These are phyloP conservation scores for Brotula barbata DNA, from an alignment of 2,797 vertebrate species.

Conservation along the genomic window DNA sequence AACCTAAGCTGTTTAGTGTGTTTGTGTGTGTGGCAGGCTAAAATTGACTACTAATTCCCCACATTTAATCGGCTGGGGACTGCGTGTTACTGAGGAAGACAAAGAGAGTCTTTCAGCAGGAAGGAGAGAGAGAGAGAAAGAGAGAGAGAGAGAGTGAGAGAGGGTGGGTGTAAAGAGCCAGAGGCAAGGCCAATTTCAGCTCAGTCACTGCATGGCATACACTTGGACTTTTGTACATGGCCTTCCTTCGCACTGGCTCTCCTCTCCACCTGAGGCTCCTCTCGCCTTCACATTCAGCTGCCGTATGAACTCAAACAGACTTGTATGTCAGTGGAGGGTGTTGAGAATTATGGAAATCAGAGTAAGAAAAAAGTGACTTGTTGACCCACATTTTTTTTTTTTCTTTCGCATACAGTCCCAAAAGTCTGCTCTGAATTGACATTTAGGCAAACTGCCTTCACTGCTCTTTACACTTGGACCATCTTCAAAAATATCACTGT, in stretches of 20 bases:
- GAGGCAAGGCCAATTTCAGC: constrained; percentile 74
- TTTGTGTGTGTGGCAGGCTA: constrained; percentile 78
- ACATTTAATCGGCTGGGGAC: constrained; percentile 84
- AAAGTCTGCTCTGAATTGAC: too few relatives aligned
- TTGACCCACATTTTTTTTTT: too few relatives aligned
- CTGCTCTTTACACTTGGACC: too few relatives aligned
- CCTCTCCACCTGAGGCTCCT: constrained; percentile 64
- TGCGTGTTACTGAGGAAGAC: constrained; percentile 73
- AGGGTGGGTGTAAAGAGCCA: constrained; percentile 68
- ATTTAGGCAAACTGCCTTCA: too few relatives aligned
- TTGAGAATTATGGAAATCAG: neutral
- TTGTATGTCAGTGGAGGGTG: constrained; percentile 25
- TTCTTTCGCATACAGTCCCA: too few relatives aligned
- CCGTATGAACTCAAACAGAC: constrained; percentile 42
- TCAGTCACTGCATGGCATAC: constrained; percentile 56
- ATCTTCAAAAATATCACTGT: too few relatives aligned
- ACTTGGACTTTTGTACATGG: constrained; percentile 72
- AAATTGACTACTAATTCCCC: constrained; percentile 85
- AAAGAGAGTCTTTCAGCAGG: constrained; percentile 71
- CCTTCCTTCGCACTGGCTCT: constrained; percentile 57
- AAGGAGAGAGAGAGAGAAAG: constrained; percentile 57
- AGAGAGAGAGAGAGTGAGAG: constrained; percentile 45
- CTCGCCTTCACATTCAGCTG: constrained; percentile 47
- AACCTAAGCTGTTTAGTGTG: constrained; percentile 76
- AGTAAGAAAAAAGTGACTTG: too few relatives aligned